phyloP scores from a whole-genome alignment of 2,113 vertebrate genomes.

The Mustela nigripes region DNA sequence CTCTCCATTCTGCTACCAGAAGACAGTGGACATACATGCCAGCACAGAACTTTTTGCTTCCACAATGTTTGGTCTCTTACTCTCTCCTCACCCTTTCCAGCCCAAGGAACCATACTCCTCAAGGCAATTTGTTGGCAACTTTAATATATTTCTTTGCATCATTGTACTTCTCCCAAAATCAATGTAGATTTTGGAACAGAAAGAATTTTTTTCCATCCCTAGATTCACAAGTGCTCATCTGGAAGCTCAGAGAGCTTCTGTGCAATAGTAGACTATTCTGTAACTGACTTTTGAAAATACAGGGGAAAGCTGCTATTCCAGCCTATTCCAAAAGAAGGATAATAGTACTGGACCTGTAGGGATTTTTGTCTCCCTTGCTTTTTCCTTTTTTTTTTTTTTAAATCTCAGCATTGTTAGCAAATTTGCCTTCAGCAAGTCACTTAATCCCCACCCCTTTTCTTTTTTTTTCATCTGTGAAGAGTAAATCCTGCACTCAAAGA shows the following conservation, averaged over 20 bases:
- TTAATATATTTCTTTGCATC: conserved; percentile 17
- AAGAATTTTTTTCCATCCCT: background rate
- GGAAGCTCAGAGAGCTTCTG: background rate
- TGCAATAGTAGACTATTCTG: background rate
- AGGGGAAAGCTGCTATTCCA: background rate
- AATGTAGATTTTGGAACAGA: background rate
- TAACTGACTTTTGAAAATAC: conserved; percentile 1
- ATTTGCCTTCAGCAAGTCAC: conserved; percentile 34
- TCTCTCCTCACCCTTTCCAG: background rate
- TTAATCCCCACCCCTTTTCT: background rate
- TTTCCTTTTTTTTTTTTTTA: background rate
- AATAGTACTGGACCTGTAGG: background rate
- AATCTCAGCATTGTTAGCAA: background rate
- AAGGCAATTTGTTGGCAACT: background rate
- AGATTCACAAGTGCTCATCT: background rate
- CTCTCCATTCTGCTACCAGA: background rate
- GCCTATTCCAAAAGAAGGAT: background rate
- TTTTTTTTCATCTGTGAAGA: conserved; percentile 23
- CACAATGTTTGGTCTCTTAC: background rate
- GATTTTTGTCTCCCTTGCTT: background rate
- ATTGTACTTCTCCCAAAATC: conserved; percentile 10
- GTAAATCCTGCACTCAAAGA: background rate
- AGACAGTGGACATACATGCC: background rate
- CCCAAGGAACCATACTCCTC: background rate
- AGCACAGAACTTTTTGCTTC: background rate